Evolutionary conservation across 2,888 invertebrate species (phyloP).

Genomic region (Elmis aenea): DNA sequence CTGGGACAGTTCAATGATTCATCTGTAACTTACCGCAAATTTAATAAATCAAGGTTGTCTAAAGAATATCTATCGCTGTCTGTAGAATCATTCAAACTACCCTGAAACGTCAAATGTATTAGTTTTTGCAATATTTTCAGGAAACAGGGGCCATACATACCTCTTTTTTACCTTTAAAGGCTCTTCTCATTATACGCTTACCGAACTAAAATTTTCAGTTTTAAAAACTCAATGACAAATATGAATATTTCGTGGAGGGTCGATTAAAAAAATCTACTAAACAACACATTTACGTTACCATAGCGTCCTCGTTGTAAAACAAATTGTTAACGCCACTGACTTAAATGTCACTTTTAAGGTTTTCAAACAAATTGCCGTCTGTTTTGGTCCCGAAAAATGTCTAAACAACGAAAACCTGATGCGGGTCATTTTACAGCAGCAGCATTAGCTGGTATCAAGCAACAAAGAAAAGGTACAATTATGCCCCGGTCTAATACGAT

Average conservation of each 20-base stretch:
- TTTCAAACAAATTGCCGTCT: neutral
- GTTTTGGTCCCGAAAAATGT: neutral
- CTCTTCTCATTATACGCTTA: slow-evolving; percentile 39
- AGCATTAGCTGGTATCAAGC: too few relatives aligned
- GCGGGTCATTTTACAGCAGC: too few relatives aligned
- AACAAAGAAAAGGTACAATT: too few relatives aligned
- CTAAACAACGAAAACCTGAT: too few relatives aligned
- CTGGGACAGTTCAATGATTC: neutral
- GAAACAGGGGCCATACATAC: too few relatives aligned
- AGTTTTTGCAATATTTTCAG: slow-evolving; percentile 8
- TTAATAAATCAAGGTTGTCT: slow-evolving; percentile 40
- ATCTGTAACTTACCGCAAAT: slow-evolving; percentile 38
- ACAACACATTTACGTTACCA: slow-evolving; percentile 19
- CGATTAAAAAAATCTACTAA: slow-evolving; percentile 18
- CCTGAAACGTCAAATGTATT: slow-evolving; percentile 32
- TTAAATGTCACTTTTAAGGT: neutral
- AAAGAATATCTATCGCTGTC: slow-evolving; percentile 37
- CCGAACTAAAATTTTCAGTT: slow-evolving; percentile 28
- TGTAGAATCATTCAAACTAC: slow-evolving; percentile 29
- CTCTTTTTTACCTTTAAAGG: slow-evolving; percentile 31
- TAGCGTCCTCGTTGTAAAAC: too few relatives aligned
- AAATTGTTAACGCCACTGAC: too few relatives aligned
- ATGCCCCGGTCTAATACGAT: too few relatives aligned
- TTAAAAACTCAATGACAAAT: slow-evolving; percentile 20
- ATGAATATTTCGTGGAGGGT: slow-evolving; percentile 18